phyloP scores from a whole-genome alignment of 1,140 invertebrate genomes.

The Bombyx mandarina region DNA sequence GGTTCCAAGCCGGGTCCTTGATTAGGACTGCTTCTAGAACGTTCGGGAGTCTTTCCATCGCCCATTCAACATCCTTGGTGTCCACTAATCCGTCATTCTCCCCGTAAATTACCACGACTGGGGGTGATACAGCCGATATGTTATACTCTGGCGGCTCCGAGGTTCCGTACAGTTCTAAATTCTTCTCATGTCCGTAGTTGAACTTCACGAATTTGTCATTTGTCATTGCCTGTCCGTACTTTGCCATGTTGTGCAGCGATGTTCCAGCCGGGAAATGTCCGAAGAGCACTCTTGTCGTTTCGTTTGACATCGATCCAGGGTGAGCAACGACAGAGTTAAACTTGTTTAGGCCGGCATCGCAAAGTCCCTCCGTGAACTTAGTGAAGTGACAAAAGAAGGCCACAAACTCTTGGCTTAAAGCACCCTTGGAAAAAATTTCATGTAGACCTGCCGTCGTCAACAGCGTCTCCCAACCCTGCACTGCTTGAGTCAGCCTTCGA shows the following conservation, averaged over 20 bases:
- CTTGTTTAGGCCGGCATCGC: slow-evolving; percentile 10
- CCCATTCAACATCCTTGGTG: slow-evolving; percentile 38
- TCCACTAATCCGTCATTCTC: slow-evolving; percentile 46
- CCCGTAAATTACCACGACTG: slow-evolving; percentile 45
- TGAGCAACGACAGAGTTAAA: slow-evolving; percentile 18
- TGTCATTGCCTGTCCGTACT: slow-evolving; percentile 68
- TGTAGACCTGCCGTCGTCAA: slow-evolving; percentile 16
- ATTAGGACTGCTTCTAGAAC: slow-evolving; percentile 33
- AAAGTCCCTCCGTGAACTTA: slow-evolving; percentile 18
- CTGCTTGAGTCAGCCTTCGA: slow-evolving; percentile 10
- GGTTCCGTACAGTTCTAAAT: slow-evolving; percentile 59
- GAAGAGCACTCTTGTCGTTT: slow-evolving; percentile 29
- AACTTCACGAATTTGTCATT: slow-evolving; percentile 55
- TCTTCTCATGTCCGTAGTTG: slow-evolving; percentile 60
- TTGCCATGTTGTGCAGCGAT: slow-evolving; percentile 76
- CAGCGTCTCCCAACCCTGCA: slow-evolving; percentile 15
- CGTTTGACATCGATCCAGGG: slow-evolving; percentile 5
- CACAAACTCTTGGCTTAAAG: slow-evolving; percentile 25
- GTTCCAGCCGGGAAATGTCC: slow-evolving; percentile 79
- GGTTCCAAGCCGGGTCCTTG: slow-evolving; percentile 44
- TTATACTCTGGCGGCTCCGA: slow-evolving; percentile 63
- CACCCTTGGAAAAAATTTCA: slow-evolving; percentile 32
- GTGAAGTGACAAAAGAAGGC: slow-evolving; percentile 29
- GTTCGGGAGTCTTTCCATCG: slow-evolving; percentile 32
- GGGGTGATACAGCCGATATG: slow-evolving; percentile 63